Conservation (phyloP, 2,888 invertebrate genomes). For the Drymonia ruficornis region DNA sequence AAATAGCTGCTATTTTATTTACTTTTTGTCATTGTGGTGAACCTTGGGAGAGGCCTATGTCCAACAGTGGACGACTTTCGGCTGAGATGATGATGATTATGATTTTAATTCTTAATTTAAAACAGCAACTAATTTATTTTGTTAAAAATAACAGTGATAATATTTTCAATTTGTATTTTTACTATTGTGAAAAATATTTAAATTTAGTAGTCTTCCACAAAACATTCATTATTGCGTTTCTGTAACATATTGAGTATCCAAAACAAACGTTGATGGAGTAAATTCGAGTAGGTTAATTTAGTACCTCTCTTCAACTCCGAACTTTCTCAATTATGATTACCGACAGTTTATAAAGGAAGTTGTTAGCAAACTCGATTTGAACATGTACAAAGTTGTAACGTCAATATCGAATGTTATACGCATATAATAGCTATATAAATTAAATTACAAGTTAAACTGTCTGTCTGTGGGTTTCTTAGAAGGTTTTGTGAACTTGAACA, state of each 20-base stretch:
- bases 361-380: conserved; percentile 30
- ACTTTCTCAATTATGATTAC: conserved; percentile 41
- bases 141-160: no score
- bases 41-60: no score
- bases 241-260: conserved; percentile 25
- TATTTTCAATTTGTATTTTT: no score
- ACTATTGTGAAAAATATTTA: no score
- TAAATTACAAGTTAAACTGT: not conserved
- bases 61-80: no score
- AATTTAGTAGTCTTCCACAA: no score
- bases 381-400: conserved; percentile 22
- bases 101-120: no score
- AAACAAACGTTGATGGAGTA: conserved; percentile 31
- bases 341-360: conserved; percentile 32
- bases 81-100: no score
- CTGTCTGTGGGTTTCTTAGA: not conserved
- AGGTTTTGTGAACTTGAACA: not conserved
- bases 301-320: conserved; percentile 18
- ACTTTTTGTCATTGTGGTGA: no score
- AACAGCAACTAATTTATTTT: no score
- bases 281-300: conserved; percentile 29
- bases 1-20: no score
- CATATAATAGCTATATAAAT: not conserved
- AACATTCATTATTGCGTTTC: not conserved
- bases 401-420: conserved; percentile 14